A percentile compares a stretch with the other conserved stretches of the same genome.
Conservation (phyloP, 2,888 invertebrate genomes). For the Thymelicus sylvestris region DNA sequence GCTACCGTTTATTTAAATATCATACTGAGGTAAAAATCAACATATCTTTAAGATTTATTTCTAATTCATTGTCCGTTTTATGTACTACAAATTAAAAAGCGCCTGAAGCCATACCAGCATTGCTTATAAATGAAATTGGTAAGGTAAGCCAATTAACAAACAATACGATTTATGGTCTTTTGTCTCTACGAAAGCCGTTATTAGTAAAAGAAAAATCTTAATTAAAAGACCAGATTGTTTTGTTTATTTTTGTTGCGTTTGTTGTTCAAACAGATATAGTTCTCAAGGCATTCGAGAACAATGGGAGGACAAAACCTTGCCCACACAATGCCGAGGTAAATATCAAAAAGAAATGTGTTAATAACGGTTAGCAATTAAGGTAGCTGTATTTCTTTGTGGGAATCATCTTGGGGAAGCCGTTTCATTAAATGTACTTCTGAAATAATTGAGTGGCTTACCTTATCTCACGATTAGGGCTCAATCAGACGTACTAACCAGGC, state of each 20-base stretch:
- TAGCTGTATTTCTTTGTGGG: not conserved
- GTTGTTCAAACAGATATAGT: constrained; percentile 19
- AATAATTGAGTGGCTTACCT: not conserved
- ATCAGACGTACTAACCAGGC: too few relatives aligned
- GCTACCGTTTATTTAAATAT: too few relatives aligned
- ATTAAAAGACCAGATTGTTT: constrained; percentile 26
- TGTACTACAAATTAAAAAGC: too few relatives aligned
- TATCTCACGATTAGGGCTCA: not conserved
- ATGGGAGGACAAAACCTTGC: constrained; percentile 23
- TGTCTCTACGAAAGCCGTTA: constrained; percentile 14
- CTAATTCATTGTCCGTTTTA: too few relatives aligned
- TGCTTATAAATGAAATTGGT: not conserved
- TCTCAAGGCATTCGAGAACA: constrained; percentile 16
- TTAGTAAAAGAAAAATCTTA: constrained; percentile 24
- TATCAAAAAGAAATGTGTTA: constrained; percentile 22
- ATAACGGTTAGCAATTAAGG: constrained; percentile 11
- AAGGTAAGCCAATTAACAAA: not conserved
- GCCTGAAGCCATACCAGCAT: too few relatives aligned
- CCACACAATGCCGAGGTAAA: constrained; percentile 22
- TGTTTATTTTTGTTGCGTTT: constrained; percentile 7
- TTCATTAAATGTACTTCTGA: not conserved
- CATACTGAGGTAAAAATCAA: too few relatives aligned
- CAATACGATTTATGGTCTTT: not conserved
- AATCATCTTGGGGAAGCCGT: not conserved
- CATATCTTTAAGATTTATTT: too few relatives aligned